Evolutionary conservation across 2,113 vertebrate genomes (phyloP), one percentile per base, ranked within the genome.

Genomic region (Climacteris rufus): DNA sequence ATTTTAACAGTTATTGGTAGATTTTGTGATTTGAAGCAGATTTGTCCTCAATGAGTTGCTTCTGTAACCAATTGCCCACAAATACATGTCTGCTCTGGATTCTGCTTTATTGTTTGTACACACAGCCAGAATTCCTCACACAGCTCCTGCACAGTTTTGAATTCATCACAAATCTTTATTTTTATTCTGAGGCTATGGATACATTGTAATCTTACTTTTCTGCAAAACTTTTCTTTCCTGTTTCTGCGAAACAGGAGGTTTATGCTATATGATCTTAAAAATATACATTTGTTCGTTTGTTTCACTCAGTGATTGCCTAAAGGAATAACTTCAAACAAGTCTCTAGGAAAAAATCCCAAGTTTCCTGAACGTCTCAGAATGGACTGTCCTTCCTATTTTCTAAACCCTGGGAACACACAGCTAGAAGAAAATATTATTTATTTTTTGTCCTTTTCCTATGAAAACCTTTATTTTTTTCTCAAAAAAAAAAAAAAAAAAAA

Each of bases 401-500:
- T 64, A 37, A 45, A 33, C 64, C 7, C 33, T 84, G 30, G 9
- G 10, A 77, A 7, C 15, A 56, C 5, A 79, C 3, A 61, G 17
- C 3, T 42, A 30, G 21, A 80, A 80, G 24, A 39, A 66, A 57
- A 19, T 30, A 28, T 21, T 44, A 45, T 20, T 21, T 28, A 13
- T 10, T 24, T n/a, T 24, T 20, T 35, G 1, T 6, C 39, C 31
- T 89, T 70, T 77, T 49, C 24, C 49, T 31, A 23, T 49, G 13
- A 45, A 81, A 81, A 5, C 3, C 1, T 25, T n/a, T 13, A 31
- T 20, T 27, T 11, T 35, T 37, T 5, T 1, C 1, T 2, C 0
- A 6, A 9, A 5, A 44, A 57, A 44, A 61, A 23, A 57, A 44
- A 61, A 23, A 57, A 44, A 61, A 23, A n/a, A 6, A 9, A 5